A percentile compares a stretch with the other conserved stretches of the same genome.
phyloP scores from a whole-genome alignment of 2,797 vertebrate species.

The Myiotriccus ornatus region DNA sequence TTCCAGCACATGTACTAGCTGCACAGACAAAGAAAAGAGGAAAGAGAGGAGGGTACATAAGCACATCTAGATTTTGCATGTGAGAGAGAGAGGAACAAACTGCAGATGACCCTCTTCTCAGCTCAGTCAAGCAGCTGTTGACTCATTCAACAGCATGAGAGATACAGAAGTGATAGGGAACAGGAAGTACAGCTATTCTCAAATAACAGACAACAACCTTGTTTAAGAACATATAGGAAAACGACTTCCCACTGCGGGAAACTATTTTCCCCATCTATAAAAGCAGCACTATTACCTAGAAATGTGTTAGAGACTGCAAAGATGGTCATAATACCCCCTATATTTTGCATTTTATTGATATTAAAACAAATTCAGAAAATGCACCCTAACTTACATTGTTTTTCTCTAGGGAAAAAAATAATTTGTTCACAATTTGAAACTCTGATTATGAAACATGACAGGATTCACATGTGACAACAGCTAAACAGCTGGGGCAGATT shows the following conservation, averaged over 20 bases:
- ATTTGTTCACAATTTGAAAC: background rate
- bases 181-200: background rate
- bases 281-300: background rate
- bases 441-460: background rate
- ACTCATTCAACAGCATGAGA: background rate
- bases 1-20: background rate
- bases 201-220: background rate
- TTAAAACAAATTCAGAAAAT: background rate
- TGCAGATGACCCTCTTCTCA: background rate
- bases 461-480: background rate
- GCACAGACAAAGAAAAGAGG: background rate
- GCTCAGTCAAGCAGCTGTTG: background rate
- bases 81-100: background rate
- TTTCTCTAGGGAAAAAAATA: background rate
- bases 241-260: background rate
- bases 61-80: background rate
- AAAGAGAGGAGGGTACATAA: background rate
- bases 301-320: background rate
- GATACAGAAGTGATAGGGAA: background rate
- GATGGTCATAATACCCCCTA: background rate
- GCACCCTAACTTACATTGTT: background rate
- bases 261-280: background rate
- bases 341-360: background rate
- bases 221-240: background rate
- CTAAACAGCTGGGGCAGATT: background rate